phyloP scores from a whole-genome alignment of 2,797 vertebrate genomes.

The Leuciscus waleckii region DNA sequence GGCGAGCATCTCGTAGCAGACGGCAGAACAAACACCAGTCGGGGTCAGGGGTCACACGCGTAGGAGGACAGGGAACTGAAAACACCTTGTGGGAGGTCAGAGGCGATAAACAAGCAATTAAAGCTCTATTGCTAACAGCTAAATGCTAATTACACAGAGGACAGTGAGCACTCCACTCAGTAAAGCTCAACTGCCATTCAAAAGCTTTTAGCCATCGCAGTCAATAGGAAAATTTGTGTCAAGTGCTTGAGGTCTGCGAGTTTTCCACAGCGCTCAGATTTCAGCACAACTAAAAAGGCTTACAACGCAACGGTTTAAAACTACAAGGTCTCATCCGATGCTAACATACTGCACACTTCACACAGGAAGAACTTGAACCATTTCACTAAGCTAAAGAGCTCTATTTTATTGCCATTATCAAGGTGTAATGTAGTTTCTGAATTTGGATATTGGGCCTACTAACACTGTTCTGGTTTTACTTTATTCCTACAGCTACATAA shows the following conservation, averaged over 20 bases:
- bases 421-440: neutral
- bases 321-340: neutral
- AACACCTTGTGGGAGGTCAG: slow-evolving; percentile 34
- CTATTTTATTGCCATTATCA: neutral
- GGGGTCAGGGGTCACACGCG: slow-evolving; percentile 10
- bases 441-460: neutral
- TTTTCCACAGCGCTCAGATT: slow-evolving; percentile 29
- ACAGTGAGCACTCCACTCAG: slow-evolving; percentile 34
- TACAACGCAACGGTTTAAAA: neutral
- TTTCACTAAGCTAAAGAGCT: neutral
- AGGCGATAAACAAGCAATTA: slow-evolving; percentile 56
- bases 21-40: slow-evolving; percentile 47
- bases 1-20: slow-evolving; percentile 37
- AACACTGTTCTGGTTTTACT: neutral
- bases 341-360: neutral
- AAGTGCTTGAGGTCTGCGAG: slow-evolving; percentile 22
- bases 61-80: slow-evolving; percentile 9
- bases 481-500: neutral
- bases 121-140: slow-evolving; percentile 46
- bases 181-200: slow-evolving; percentile 39
- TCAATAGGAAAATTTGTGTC: slow-evolving; percentile 43
- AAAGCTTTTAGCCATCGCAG: slow-evolving; percentile 37
- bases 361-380: neutral
- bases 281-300: slow-evolving; percentile 41
- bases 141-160: slow-evolving; percentile 50